Conservation (phyloP, 2,797 vertebrate genomes). For the Chromobotia macracanthus region DNA sequence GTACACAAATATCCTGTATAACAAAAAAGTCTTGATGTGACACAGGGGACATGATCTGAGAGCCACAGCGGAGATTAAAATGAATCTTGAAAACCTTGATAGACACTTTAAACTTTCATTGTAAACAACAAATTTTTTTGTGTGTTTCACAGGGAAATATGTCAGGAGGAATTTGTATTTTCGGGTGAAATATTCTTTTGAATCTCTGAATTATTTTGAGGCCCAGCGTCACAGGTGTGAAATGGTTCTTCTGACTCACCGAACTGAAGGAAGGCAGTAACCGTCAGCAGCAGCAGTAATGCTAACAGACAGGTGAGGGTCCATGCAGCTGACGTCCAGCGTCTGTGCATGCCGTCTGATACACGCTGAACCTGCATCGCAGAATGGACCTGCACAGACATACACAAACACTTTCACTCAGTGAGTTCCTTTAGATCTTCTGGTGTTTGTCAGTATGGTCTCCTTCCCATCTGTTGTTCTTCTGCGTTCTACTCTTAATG, state of each 20-base stretch:
- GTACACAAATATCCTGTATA: background rate
- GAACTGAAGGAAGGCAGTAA: constrained; percentile 66
- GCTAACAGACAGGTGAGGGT: constrained; percentile 71
- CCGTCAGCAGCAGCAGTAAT: constrained; percentile 74
- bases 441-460: background rate
- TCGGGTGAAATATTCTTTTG: no score
- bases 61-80: background rate
- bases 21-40: background rate
- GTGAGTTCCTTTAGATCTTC: background rate
- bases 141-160: no score
- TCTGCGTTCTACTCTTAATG: background rate
- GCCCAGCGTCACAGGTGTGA: background rate
- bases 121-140: no score
- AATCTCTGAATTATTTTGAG: background rate
- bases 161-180: no score
- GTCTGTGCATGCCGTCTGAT: constrained; percentile 63
- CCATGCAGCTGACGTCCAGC: constrained; percentile 70
- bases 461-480: background rate
- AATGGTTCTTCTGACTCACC: constrained; percentile 66
- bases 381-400: constrained; percentile 62
- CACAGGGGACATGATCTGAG: background rate
- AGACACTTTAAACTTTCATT: no score
- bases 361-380: constrained; percentile 75
- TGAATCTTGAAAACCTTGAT: background rate
- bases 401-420: constrained; percentile 49